These are phyloP conservation scores for Ascidia mentula DNA, from an alignment of 23 tunicate genomes.

Conservation along the genomic window DNA sequence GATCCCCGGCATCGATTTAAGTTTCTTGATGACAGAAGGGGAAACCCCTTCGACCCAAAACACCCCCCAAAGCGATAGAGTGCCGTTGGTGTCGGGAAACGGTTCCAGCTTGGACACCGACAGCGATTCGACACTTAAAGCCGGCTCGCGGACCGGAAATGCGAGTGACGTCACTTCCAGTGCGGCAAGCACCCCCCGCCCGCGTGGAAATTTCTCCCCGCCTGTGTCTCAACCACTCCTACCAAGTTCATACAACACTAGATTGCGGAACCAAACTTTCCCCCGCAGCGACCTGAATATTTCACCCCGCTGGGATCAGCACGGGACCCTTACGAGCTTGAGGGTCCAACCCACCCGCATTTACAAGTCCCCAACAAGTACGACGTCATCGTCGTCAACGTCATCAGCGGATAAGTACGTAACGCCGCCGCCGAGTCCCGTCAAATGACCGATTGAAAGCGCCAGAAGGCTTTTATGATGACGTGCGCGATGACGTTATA, in stretches of 20 bases:
- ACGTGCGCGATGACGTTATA: neutral
- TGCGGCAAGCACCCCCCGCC: slow-evolving; percentile 11
- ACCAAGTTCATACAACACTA: neutral
- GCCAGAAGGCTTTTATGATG: neutral
- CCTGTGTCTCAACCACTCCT: neutral
- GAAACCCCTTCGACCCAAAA: neutral
- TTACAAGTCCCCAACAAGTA: slow-evolving; percentile 12
- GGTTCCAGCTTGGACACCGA: slow-evolving; percentile 5
- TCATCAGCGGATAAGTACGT: slow-evolving; percentile 26
- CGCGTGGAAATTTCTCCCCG: neutral
- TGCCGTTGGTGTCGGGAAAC: neutral
- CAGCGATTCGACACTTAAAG: slow-evolving; percentile 15
- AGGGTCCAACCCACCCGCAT: neutral
- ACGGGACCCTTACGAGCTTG: neutral
- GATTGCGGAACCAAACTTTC: neutral
- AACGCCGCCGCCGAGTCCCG: slow-evolving; percentile 22
- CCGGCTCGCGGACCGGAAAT: neutral
- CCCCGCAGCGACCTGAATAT: neutral
- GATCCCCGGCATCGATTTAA: neutral
- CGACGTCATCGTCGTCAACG: neutral
- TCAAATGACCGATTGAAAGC: neutral
- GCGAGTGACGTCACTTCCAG: slow-evolving; percentile 6
- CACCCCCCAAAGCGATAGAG: neutral
- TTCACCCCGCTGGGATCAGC: neutral
- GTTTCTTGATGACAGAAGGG: neutral